Base-by-base conservation (phyloP, 2,113 vertebrate genomes). In the Aptenodytes forsteri region DNA sequence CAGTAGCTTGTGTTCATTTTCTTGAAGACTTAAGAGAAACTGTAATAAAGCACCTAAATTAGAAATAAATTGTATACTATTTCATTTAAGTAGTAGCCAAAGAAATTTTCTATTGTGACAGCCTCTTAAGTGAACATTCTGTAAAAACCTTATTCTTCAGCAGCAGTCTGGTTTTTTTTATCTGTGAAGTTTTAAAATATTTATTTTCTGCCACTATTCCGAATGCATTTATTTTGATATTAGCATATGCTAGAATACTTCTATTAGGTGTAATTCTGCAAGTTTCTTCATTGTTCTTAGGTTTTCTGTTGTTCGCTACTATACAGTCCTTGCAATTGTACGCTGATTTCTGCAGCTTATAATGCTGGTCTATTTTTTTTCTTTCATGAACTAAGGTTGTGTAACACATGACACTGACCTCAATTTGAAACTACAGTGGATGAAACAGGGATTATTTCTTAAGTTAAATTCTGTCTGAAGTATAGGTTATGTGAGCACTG, bases 401-500 rank as follows among this genome's bases (percentile, higher is more conserved):
- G 34, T 94, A 95, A 91, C 55, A 84, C 54, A 34, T 12, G 30
- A 59, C 2, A 78, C 67, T 87, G 92, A 93, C 77, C 92, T 96
- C 87, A 78, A 46, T 94, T 82, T 94, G 84, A 89, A 93, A 91
- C 65, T 40, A 36, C 62, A 62, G 69, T 78, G 84, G 64, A 81
- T 70, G 58, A 65, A 91, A 77, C 25, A 66, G 64, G 67, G 64
- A 93, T 89, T 96, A 94, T 71, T 88, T 93, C 78, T 69, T 62
- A 79, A 87, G 46, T 71, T 87, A 93, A 90, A 89, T 85, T 83
- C 56, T 83, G 7, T 38, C 66, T 86, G 66, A 88, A 90, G 49
- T 79, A 30, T 25, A 65, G 38, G 71, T 72, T 92, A 52, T 26
- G 52, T 90, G 75, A 88, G 47, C 88, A 76, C 50, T 65, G 36